Conservation (phyloP, 2,113 vertebrate species). For the Mixornis gularis region DNA sequence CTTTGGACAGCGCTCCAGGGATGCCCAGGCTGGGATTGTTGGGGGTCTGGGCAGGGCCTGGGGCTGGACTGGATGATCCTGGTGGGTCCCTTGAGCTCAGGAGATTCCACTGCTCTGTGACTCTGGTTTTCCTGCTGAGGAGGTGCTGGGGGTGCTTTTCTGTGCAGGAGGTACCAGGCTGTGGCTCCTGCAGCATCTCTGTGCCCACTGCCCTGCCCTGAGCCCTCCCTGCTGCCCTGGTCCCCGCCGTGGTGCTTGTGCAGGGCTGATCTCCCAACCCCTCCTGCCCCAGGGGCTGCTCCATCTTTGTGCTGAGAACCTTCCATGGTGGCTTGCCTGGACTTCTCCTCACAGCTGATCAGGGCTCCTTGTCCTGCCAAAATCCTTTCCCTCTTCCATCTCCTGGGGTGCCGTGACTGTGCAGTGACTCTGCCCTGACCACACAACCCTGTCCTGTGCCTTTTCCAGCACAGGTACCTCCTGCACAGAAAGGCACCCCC, state of each 20-base stretch:
- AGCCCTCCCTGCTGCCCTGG: background rate
- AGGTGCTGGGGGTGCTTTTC: background rate
- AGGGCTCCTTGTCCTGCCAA: background rate
- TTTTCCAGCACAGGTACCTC: background rate
- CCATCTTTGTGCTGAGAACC: background rate
- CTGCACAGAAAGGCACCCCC: background rate
- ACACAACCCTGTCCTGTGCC: background rate
- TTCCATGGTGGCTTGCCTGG: background rate
- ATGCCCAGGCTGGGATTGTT: background rate
- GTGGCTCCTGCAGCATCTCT: background rate
- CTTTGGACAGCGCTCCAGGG: background rate
- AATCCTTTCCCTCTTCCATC: background rate
- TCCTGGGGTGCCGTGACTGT: background rate
- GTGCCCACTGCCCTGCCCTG: background rate
- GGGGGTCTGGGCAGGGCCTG: background rate
- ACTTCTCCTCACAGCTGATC: background rate
- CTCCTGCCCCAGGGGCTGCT: background rate
- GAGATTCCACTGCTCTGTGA: background rate
- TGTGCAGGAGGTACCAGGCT: background rate
- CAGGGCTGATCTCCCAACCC: background rate
- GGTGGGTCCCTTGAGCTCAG: rapidly evolving
- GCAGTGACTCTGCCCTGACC: background rate
- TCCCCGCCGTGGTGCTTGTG: background rate
- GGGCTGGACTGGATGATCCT: rapidly evolving
- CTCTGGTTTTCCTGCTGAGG: background rate